Conservation (phyloP, 2,888 invertebrate species). For the Eupithecia centaureata region DNA sequence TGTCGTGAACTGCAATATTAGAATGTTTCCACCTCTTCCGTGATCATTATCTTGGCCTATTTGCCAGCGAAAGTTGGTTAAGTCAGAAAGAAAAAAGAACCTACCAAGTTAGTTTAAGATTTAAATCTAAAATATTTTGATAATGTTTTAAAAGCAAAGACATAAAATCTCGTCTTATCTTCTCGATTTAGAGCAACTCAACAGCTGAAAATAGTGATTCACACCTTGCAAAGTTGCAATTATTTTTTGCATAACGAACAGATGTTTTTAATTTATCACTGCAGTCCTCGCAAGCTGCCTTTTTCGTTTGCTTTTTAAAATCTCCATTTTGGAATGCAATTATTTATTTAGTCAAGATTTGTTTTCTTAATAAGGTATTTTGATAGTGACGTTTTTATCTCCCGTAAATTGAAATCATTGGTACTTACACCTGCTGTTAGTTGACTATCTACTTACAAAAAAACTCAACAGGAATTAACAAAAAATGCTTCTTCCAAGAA, state of each 20-base stretch:
- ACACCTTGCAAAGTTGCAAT: conserved; percentile 24
- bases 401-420: not conserved
- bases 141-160: not conserved
- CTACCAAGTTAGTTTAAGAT: no score
- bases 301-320: conserved; percentile 24
- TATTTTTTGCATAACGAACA: conserved; percentile 26
- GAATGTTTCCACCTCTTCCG: not conserved
- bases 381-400: not conserved
- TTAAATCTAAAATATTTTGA: no score
- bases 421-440: not conserved
- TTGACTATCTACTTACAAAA: not conserved
- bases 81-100: no score
- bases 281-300: conserved; percentile 1
- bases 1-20: not conserved
- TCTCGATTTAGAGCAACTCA: conserved; percentile 16
- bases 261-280: conserved; percentile 31
- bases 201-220: conserved; percentile 28
- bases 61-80: no score
- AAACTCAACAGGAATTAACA: not conserved
- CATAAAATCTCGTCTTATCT: not conserved
- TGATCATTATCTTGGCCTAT: not conserved
- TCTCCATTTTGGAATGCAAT: not conserved
- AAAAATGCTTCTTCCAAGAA: conserved; percentile 3
- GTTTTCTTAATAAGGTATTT: conserved; percentile 9
- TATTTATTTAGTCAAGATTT: conserved; percentile 9